A percentile compares a stretch with the other conserved stretches of the same genome.
Conservation (phyloP, 2,113 vertebrate species). For the Embiotoca jacksoni region DNA sequence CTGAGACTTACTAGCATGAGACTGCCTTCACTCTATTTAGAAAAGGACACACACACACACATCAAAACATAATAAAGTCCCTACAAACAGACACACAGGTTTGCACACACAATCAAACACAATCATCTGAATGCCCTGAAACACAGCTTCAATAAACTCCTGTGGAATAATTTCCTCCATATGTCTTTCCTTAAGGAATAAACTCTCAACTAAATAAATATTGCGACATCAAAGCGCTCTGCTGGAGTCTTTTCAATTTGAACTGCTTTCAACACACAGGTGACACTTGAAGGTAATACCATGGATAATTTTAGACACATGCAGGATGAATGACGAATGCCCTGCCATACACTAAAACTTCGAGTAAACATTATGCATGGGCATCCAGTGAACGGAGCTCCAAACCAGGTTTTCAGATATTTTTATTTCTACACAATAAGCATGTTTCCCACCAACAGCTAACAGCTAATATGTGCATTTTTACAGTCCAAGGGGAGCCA, state of each 20-base stretch:
- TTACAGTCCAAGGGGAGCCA: no score
- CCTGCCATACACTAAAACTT: slow-evolving; percentile 11
- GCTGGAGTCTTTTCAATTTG: slow-evolving; percentile 44
- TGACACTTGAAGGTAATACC: slow-evolving; percentile 46
- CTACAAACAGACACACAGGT: slow-evolving; percentile 26
- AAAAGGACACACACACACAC: slow-evolving; percentile 6
- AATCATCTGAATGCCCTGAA: slow-evolving; percentile 42
- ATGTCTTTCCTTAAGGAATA: slow-evolving; percentile 64
- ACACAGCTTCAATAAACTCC: slow-evolving; percentile 59
- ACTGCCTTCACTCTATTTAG: slow-evolving; percentile 19
- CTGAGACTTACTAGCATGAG: no score
- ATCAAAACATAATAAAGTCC: slow-evolving; percentile 25
- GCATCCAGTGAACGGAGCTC: not conserved
- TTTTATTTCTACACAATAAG: slow-evolving; percentile 12
- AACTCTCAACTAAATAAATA: slow-evolving; percentile 52
- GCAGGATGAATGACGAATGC: slow-evolving; percentile 14
- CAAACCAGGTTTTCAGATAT: slow-evolving; percentile 2
- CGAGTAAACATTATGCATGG: slow-evolving; percentile 17
- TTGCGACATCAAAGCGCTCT: slow-evolving; percentile 54
- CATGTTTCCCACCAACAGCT: no score
- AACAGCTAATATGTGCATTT: no score
- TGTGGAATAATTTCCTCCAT: slow-evolving; percentile 57
- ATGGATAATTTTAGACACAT: slow-evolving; percentile 46
- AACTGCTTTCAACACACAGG: slow-evolving; percentile 50
- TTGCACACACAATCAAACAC: slow-evolving; percentile 35